These are phyloP conservation scores for Diadema setosum DNA, from an alignment of 35 echinoderm and acorn worm species.

Conservation along the genomic window DNA sequence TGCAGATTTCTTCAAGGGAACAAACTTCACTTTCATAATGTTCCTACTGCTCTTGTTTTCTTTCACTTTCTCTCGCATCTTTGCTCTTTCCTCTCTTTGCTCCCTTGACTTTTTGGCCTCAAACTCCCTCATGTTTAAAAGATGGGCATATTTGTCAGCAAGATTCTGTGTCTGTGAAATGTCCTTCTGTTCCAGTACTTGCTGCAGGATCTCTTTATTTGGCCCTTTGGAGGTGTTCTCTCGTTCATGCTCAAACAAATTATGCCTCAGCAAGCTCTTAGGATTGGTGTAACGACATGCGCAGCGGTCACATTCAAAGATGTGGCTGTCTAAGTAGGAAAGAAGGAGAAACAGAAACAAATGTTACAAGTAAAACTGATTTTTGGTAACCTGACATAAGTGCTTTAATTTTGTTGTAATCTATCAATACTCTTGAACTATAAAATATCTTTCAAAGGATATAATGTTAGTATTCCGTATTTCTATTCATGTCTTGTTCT, in stretches of 20 bases:
- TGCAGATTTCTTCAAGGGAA: not conserved
- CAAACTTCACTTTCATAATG: not conserved
- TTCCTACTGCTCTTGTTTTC: not conserved
- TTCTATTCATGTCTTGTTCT: no score
- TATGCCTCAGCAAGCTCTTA: not conserved
- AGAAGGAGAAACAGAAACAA: not conserved
- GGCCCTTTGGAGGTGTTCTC: not conserved
- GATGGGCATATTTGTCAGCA: not conserved
- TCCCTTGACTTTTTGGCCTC: not conserved
- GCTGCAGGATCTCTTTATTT: no score
- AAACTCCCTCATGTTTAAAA: not conserved
- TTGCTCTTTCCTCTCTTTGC: not conserved
- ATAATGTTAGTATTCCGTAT: no score
- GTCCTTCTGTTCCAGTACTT: no score
- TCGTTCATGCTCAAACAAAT: not conserved
- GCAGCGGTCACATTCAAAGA: not conserved
- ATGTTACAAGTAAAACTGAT: no score
- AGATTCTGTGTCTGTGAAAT: no score
- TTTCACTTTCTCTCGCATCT: not conserved
- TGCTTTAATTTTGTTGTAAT: no score
- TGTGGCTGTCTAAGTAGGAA: not conserved
- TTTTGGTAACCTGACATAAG: no score
- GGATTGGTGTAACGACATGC: not conserved
- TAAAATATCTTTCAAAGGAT: no score
- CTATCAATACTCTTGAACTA: no score